A percentile compares a stretch with the other conserved stretches of the same genome.
Evolutionary conservation across 2,113 vertebrate species (phyloP).

Genomic region (Vombatus ursinus): DNA sequence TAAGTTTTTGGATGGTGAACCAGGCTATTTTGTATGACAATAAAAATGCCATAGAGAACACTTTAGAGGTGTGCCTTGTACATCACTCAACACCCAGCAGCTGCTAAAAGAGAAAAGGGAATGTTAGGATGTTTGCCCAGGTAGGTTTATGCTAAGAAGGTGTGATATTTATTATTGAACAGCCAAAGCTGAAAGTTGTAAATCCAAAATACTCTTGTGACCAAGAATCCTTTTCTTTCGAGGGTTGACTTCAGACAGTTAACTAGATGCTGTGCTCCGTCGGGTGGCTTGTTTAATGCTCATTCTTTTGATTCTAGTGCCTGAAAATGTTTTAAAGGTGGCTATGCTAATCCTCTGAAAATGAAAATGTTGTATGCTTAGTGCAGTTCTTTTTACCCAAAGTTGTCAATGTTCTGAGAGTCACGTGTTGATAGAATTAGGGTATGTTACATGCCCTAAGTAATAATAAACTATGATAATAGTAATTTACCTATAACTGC

Average conservation of each 20-base stretch:
- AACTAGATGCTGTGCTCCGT: conserved; percentile 73
- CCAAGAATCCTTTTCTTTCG: conserved; percentile 65
- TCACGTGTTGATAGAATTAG: conserved; percentile 32
- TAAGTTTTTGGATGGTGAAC: conserved; percentile 83
- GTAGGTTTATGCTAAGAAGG: conserved; percentile 75
- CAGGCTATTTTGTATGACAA: conserved; percentile 83
- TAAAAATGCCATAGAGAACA: conserved; percentile 83
- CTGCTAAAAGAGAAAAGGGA: conserved; percentile 86
- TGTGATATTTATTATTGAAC: conserved; percentile 84
- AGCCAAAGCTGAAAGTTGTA: conserved; percentile 83
- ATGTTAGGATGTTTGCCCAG: conserved; percentile 72
- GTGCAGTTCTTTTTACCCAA: conserved; percentile 72
- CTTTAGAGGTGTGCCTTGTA: conserved; percentile 87
- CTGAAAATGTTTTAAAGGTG: conserved; percentile 72
- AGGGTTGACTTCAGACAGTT: conserved; percentile 57
- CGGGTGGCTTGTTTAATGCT: conserved; percentile 65
- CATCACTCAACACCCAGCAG: conserved; percentile 85
- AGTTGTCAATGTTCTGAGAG: conserved; percentile 50
- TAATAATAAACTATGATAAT: conserved; percentile 43
- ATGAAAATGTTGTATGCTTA: conserved; percentile 72
- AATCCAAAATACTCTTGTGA: conserved; percentile 78
- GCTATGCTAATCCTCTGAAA: conserved; percentile 70
- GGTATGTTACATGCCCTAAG: conserved; percentile 16
- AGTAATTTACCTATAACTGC: conserved; percentile 57
- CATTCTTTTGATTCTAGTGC: conserved; percentile 74